These are phyloP conservation scores for Alosa sapidissima DNA, from an alignment of 2,797 vertebrate species.

Conservation along the genomic window DNA sequence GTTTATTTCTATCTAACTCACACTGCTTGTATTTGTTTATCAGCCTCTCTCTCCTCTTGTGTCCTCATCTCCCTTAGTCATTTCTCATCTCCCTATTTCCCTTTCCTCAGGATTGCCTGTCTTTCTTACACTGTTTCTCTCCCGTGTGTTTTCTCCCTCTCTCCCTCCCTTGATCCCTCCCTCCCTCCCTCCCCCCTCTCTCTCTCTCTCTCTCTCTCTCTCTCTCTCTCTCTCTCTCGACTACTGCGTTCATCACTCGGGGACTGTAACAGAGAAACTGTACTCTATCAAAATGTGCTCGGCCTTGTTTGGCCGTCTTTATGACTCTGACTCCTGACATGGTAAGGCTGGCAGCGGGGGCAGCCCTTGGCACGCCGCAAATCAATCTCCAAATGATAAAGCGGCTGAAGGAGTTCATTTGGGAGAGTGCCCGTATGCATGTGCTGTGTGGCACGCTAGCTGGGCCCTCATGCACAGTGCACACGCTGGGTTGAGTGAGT, in stretches of 20 bases:
- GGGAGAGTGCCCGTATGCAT: conserved; percentile 25
- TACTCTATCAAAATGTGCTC: conserved; percentile 19
- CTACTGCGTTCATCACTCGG: background rate
- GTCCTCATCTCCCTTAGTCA: background rate
- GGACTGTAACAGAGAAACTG: background rate
- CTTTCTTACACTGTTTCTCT: background rate
- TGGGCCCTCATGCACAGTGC: background rate
- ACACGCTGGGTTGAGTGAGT: background rate
- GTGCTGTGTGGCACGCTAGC: background rate
- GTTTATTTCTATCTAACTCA: background rate
- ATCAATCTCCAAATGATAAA: conserved; percentile 55
- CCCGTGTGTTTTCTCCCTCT: background rate
- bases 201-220: background rate
- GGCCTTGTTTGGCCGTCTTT: background rate
- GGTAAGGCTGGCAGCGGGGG: conserved; percentile 30
- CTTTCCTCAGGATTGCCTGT: background rate
- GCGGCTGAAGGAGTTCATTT: conserved; percentile 30
- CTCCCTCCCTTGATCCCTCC: background rate
- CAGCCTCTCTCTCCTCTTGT: background rate
- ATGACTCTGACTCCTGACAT: background rate
- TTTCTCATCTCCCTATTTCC: too few species aligned
- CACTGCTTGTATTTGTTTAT: background rate
- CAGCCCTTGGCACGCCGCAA: conserved; percentile 50
- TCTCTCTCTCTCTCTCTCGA: conserved; percentile 41
- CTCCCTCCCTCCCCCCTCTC: background rate